Evolutionary conservation across 92 coral and sea anemone species (phyloP).

Genomic region (Epizoanthus stellaris): DNA sequence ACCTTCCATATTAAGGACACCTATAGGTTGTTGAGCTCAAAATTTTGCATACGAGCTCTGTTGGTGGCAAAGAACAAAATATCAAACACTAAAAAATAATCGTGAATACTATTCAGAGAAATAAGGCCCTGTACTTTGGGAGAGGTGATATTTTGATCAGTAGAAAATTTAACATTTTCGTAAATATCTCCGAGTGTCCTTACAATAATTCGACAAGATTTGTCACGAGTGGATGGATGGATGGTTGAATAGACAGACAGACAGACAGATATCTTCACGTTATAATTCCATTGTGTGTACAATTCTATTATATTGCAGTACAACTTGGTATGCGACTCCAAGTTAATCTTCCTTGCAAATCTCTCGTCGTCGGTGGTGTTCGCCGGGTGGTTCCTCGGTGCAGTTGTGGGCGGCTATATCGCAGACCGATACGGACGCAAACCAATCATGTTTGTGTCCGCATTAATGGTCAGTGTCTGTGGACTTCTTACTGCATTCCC

Average conservation of each 20-base stretch:
- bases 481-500: slow-evolving; percentile 74
- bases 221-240: too few relatives aligned
- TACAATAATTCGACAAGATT: not conserved
- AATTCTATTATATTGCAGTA: slow-evolving; percentile 54
- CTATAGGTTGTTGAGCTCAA: too few relatives aligned
- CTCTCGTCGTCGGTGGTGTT: slow-evolving; percentile 82
- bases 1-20: too few relatives aligned
- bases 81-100: too few relatives aligned
- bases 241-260: not conserved
- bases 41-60: too few relatives aligned
- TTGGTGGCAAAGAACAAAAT: too few relatives aligned
- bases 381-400: slow-evolving; percentile 84
- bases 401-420: slow-evolving; percentile 70
- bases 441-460: slow-evolving; percentile 68
- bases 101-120: too few relatives aligned
- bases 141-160: too few relatives aligned
- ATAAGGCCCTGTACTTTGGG: too few relatives aligned
- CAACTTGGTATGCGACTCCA: slow-evolving; percentile 81
- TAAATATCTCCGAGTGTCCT: not conserved
- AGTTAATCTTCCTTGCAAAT: slow-evolving; percentile 65
- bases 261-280: not conserved
- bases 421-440: slow-evolving; percentile 88
- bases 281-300: not conserved
- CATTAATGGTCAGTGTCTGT: slow-evolving; percentile 47
- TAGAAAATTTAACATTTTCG: not conserved